These are phyloP conservation scores for Crossocerus cetratus DNA, from an alignment of 2,888 invertebrate species.

Conservation along the genomic window DNA sequence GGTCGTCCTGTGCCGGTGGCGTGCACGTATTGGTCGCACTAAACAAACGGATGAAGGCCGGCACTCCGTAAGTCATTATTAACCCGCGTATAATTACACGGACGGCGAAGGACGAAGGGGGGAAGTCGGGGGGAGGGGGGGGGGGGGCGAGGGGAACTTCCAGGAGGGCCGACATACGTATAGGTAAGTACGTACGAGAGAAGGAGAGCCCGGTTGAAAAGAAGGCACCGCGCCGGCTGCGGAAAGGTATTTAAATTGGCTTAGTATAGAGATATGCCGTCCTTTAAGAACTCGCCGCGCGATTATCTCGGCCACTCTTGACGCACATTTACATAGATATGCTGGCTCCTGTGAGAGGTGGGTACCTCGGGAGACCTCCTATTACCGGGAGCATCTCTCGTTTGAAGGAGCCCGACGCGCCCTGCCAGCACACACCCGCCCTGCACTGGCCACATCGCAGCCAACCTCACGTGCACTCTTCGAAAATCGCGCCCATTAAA, in stretches of 20 bases:
- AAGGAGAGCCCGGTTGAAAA: constrained; percentile 13
- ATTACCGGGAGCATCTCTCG: no score
- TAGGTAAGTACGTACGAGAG: constrained; percentile 4
- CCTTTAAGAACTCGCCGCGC: constrained; percentile 56
- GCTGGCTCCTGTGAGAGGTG: background rate
- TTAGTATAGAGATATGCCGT: constrained; percentile 46
- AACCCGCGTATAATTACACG: constrained; percentile 61
- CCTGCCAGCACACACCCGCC: no score
- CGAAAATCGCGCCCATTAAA: no score
- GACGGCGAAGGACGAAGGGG: constrained; percentile 19
- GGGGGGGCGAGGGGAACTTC: constrained; percentile 8
- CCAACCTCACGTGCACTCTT: no score
- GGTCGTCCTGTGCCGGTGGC: constrained; percentile 20
- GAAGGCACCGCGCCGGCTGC: constrained; percentile 40
- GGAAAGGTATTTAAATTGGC: constrained; percentile 63
- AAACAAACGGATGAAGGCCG: constrained; percentile 51
- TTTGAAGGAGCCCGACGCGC: no score
- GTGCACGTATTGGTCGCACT: constrained; percentile 45
- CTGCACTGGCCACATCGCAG: no score
- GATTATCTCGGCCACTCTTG: constrained; percentile 55
- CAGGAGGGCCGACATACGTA: constrained; percentile 11
- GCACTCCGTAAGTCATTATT: constrained; percentile 62
- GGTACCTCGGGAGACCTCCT: no score
- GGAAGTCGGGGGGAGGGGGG: no score
- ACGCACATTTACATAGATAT: constrained; percentile 20